Evolutionary conservation across 2,888 invertebrate genomes (phyloP).

Genomic region (Seladonia tumulorum): DNA sequence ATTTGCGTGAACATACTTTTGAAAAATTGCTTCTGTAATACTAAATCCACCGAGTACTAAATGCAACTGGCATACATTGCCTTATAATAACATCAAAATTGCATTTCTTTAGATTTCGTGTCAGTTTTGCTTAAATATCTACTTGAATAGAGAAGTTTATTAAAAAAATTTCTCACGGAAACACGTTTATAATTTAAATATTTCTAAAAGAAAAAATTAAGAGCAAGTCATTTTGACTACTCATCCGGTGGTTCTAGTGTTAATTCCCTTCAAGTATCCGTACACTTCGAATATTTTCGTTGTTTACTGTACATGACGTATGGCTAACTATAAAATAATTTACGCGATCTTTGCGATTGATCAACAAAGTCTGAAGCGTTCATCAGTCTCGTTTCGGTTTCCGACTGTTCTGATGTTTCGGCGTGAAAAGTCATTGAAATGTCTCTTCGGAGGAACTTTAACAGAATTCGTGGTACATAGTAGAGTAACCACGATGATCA

Average conservation of each 20-base stretch:
- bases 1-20: neutral
- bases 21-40: neutral
- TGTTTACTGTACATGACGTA: neutral
- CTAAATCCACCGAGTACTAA: no score
- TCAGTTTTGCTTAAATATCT: no score
- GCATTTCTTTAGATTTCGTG: no score
- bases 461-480: conserved; percentile 20
- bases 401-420: neutral
- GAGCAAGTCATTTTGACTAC: no score
- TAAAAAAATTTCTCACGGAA: no score
- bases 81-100: no score
- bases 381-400: neutral
- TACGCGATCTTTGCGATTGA: neutral
- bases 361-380: neutral
- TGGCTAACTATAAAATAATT: neutral
- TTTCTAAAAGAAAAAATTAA: no score
- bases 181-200: no score
- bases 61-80: no score
- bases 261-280: neutral
- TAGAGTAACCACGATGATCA: neutral
- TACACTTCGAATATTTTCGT: neutral
- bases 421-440: conserved; percentile 6
- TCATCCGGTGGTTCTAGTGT: no score
- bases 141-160: no score
- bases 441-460: conserved; percentile 37